phyloP scores from a whole-genome alignment of 2,113 vertebrate genomes.

The Oncorhynchus kisutch region DNA sequence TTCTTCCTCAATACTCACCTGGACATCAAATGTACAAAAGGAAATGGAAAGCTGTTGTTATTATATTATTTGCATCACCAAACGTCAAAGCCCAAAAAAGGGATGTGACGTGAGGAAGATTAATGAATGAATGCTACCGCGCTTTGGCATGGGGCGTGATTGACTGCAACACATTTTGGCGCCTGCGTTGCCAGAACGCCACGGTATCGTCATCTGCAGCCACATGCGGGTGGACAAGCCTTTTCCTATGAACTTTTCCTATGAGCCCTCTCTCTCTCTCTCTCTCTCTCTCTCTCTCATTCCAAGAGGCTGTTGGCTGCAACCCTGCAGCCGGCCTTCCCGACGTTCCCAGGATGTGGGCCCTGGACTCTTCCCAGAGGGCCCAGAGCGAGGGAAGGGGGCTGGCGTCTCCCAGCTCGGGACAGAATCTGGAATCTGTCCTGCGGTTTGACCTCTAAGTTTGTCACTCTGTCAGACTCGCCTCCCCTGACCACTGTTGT shows the following conservation, averaged over 20 bases:
- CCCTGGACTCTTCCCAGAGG: constrained; percentile 50
- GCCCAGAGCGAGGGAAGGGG: constrained; percentile 32
- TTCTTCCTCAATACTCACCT: constrained; percentile 28
- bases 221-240: constrained; percentile 31
- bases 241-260: constrained; percentile 35
- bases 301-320: constrained; percentile 47
- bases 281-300: background rate
- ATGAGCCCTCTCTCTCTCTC: no score
- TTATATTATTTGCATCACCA: constrained; percentile 20
- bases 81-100: constrained; percentile 26
- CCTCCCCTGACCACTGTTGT: no score
- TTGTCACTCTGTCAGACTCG: constrained; percentile 32
- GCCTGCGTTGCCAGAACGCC: constrained; percentile 31
- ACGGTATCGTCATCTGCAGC: constrained; percentile 22
- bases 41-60: no score
- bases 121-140: constrained; percentile 17
- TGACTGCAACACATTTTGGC: constrained; percentile 24
- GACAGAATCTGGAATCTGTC: constrained; percentile 35
- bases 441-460: constrained; percentile 39
- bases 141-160: constrained; percentile 40
- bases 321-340: constrained; percentile 30
- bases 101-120: constrained; percentile 35
- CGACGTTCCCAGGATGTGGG: constrained; percentile 51
- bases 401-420: constrained; percentile 41
- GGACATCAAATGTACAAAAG: constrained; percentile 58